Evolutionary conservation across 2,113 vertebrate species (phyloP), one percentile per base, ranked within the genome.

Genomic region (Poicephalus gulielmi): DNA sequence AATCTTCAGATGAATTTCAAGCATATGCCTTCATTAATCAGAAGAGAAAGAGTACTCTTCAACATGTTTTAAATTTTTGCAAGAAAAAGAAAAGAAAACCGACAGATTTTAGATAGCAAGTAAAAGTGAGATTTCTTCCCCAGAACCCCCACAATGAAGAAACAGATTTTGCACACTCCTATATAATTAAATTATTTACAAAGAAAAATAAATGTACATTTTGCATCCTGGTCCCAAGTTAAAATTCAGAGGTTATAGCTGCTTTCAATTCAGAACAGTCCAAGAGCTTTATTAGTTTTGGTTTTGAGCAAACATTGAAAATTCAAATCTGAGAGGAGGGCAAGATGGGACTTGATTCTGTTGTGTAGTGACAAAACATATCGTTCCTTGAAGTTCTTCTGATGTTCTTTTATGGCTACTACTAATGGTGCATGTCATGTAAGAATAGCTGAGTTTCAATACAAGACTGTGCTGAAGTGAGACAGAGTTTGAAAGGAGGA

Each of bases 1-100:
- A 96, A 96, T 95, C 93, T 94, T 95, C 84, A 83, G 64, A 76
- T 83, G 75, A 46, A 83, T 93, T 95, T 93, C 78, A 88, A 77
- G 75, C 35, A 80, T 78, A 63, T 88, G 67, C 59, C 52, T 93
- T 94, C 70, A 93, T 95, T 94, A 92, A 95, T 95, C 63, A 90
- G 50, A 86, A 78, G 35, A 62, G 39, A 28, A 81, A 24, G n/a
- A 67, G 17, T 66, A 78, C 35, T 80, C 69, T 94, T 83, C n/a
- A 57, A 73, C 22, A 19, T 55, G 20, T 57, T 85, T 95, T 76
- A 81, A 71, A 20, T 86, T 86, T 94, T 87, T 89, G 53, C 71
- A 86, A 50, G 44, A 76, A 92, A 88, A 68, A 76, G 23, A 68
- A 92, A 83, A 77, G 41, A 30, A 84, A 79, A 68, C 11, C n/a